A percentile compares a stretch with the other conserved stretches of the same genome.
These are phyloP conservation scores for Tetraneura akinire DNA, from an alignment of 1,140 invertebrate species.

Conservation along the genomic window DNA sequence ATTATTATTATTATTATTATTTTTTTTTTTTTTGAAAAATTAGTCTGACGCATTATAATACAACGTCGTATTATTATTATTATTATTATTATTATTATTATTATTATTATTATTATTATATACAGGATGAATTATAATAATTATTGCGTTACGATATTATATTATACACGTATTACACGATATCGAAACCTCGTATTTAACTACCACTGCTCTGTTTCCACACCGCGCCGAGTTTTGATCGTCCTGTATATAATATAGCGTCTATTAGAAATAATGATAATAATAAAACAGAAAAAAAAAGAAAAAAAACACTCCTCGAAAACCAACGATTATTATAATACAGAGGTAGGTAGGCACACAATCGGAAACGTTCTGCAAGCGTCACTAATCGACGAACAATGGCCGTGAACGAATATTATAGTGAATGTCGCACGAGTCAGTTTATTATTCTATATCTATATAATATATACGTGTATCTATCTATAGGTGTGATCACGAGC, in stretches of 20 bases:
- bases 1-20: no score
- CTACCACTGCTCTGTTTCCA: no score
- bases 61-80: no score
- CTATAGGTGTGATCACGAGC: conserved; percentile 15
- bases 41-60: no score
- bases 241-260: no score
- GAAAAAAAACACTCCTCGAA: conserved; percentile 29
- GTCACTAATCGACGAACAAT: conserved; percentile 51
- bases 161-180: no score
- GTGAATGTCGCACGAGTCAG: conserved; percentile 44
- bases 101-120: conserved; percentile 33
- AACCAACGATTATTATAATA: conserved; percentile 4
- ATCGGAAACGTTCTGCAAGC: conserved; percentile 43
- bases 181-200: no score
- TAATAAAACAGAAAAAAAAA: background rate
- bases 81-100: no score
- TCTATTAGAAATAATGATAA: background rate
- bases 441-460: conserved; percentile 20
- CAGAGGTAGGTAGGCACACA: background rate
- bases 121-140: no score
- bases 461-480: background rate
- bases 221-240: no score
- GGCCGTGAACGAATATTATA: conserved; percentile 27
- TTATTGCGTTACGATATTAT: no score
- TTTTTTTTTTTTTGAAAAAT: no score